These are phyloP conservation scores for Nothobranchius kuhntae DNA, from an alignment of 2,113 vertebrate genomes.

Conservation along the genomic window DNA sequence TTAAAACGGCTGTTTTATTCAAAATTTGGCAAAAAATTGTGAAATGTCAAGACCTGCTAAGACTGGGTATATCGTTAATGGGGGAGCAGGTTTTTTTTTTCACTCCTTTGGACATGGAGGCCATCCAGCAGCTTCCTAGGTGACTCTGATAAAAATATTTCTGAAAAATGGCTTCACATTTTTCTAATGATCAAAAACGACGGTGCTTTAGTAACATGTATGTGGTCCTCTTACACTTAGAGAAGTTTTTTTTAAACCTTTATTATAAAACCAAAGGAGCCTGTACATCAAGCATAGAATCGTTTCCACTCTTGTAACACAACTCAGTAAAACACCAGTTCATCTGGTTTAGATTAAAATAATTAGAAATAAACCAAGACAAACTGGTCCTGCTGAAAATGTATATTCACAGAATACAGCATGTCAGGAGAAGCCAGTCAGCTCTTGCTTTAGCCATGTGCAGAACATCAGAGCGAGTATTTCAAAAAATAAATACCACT, in stretches of 20 bases:
- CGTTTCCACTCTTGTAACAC: slow-evolving; percentile 64
- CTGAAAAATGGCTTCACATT: too few relatives aligned
- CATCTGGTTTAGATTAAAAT: slow-evolving; percentile 69
- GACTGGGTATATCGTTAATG: too few relatives aligned
- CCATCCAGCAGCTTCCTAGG: too few relatives aligned
- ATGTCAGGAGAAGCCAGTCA: slow-evolving; percentile 54
- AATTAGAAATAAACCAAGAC: slow-evolving; percentile 76
- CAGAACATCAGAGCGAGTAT: slow-evolving; percentile 50
- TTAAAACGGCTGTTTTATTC: too few relatives aligned
- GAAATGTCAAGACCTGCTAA: too few relatives aligned
- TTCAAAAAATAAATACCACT: slow-evolving; percentile 62
- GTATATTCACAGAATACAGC: slow-evolving; percentile 86
- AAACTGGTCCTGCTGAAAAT: slow-evolving; percentile 72
- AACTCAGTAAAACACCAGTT: slow-evolving; percentile 67
- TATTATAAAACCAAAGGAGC: slow-evolving; percentile 74
- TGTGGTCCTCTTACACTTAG: background rate
- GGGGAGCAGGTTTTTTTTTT: too few relatives aligned
- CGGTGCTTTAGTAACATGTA: background rate
- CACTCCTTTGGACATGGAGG: too few relatives aligned
- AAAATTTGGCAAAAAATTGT: too few relatives aligned
- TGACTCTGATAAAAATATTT: too few relatives aligned
- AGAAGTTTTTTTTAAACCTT: slow-evolving; percentile 55
- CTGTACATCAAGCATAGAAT: slow-evolving; percentile 72
- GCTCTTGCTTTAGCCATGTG: slow-evolving; percentile 63
- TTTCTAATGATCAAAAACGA: too few relatives aligned